phyloP scores from a whole-genome alignment of 2,888 invertebrate genomes.

The Sinohyriopsis cumingii region DNA sequence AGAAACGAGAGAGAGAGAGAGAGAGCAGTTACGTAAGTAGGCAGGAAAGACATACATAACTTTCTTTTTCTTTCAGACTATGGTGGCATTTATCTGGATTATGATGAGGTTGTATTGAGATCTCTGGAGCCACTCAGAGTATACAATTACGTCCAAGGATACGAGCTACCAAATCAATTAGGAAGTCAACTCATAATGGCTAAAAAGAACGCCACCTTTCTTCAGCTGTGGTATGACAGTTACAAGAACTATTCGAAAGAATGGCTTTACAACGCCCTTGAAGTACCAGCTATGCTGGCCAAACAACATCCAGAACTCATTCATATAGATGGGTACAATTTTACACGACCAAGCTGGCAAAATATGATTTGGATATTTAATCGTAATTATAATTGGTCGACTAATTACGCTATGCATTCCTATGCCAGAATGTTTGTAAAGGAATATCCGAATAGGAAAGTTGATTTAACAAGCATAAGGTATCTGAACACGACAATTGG shows the following conservation, averaged over 20 bases:
- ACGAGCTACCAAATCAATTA: slow-evolving; percentile 4
- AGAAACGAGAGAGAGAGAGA: no score
- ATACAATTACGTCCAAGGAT: slow-evolving; percentile 13
- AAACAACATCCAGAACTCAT: slow-evolving; percentile 10
- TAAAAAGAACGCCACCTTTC: slow-evolving; percentile 11
- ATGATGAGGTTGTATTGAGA: slow-evolving; percentile 8
- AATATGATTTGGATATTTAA: slow-evolving; percentile 1
- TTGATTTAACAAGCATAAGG: slow-evolving; percentile 4
- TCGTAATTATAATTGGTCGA: slow-evolving; percentile 11
- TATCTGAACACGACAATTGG: slow-evolving; percentile 13
- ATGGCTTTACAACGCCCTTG: slow-evolving; percentile 12
- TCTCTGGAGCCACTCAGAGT: slow-evolving; percentile 6
- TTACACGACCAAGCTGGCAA: slow-evolving; percentile 10
- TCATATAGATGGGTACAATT: slow-evolving; percentile 16
- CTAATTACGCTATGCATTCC: slow-evolving; percentile 13
- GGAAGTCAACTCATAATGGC: slow-evolving; percentile 12
- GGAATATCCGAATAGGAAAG: not conserved
- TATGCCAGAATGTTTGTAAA: slow-evolving; percentile 1
- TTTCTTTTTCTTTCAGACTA: slow-evolving; percentile 10
- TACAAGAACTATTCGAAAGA: slow-evolving; percentile 11
- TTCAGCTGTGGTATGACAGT: slow-evolving; percentile 15
- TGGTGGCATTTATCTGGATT: slow-evolving; percentile 15
- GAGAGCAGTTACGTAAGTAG: no score
- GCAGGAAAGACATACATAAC: no score
- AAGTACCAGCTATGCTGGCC: slow-evolving; percentile 7